phyloP scores from a whole-genome alignment of 2,797 vertebrate species.

The Thamnophis elegans region DNA sequence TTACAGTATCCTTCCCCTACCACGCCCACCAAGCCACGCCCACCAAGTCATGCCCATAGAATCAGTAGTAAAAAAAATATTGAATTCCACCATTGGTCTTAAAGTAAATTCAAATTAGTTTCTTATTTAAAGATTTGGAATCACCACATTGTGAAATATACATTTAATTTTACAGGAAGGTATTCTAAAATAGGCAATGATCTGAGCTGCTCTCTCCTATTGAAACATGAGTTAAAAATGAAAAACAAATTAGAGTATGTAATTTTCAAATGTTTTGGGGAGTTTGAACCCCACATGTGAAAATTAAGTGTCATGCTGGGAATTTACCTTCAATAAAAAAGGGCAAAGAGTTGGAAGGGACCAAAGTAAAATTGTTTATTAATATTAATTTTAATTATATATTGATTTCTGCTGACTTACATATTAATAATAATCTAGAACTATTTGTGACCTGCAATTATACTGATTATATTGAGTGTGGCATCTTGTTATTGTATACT shows the following conservation, averaged over 20 bases:
- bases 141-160: neutral
- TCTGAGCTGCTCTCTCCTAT: accelerated
- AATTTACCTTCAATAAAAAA: neutral
- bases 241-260: neutral
- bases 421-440: neutral
- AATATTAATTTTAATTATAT: neutral
- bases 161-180: neutral
- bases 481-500: neutral
- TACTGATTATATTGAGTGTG: neutral
- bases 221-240: neutral
- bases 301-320: neutral
- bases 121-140: conserved; percentile 22
- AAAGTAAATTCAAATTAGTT: neutral
- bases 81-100: no score
- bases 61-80: no score
- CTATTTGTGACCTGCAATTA: neutral
- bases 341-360: neutral
- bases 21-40: no score
- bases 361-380: neutral
- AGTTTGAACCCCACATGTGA: neutral
- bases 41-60: no score
- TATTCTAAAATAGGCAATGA: neutral
- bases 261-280: neutral
- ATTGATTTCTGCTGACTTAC: neutral
- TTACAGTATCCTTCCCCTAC: no score